Base-by-base conservation (phyloP, 2,888 invertebrate species). In the Sphinx pinastri region DNA sequence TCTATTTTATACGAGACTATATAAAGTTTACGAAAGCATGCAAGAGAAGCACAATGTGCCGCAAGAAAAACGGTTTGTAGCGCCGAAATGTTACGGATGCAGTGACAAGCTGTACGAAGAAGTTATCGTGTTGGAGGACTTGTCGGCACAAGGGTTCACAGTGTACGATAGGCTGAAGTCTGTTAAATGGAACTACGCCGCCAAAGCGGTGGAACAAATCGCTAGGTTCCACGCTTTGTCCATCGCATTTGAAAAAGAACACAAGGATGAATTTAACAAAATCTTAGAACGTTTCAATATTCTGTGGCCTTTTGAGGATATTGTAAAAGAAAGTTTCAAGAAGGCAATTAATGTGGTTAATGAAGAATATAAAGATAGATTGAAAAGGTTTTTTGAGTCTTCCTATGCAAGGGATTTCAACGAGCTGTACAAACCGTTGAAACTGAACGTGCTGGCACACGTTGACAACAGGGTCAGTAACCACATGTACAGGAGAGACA, bases 31-130 rank as follows among this genome's bases (percentile, higher is more conserved):
- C 19, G 68, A 74, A 49, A 68, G 74, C 0, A 63, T 85, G 7
- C 79, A 84, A 68, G 74, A 77, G 0, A 72, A 75, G 47, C 57
- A 80, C 47, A 71, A 75, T 0, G 74, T 85, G 0, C 76, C 77
- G 0, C n/a, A 59, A 47, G 76, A 81, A 45, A 67, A 83, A 55
- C 79, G 80, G 67, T 70, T 82, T 12, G 57, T 71, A 6, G 66
- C 76, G 5, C 74, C 79, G 1, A 73, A 77, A 55, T 72, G 59
- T 10, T 70, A 72, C 67, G 68, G 67, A 14, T 47, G 68, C 16
- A 67, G n/a, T 45, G 19, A 49, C 13, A 69, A 52, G n/a, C 11
- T n/a, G 12, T 13, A 38, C 19, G 38, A 68, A 31, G 70, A 68
- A 49, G 52, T 49, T 2, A 57, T 72, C 7, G 66, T 72, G 6